Base-by-base conservation (phyloP, 2,113 vertebrate genomes). In the Astur gentilis region DNA sequence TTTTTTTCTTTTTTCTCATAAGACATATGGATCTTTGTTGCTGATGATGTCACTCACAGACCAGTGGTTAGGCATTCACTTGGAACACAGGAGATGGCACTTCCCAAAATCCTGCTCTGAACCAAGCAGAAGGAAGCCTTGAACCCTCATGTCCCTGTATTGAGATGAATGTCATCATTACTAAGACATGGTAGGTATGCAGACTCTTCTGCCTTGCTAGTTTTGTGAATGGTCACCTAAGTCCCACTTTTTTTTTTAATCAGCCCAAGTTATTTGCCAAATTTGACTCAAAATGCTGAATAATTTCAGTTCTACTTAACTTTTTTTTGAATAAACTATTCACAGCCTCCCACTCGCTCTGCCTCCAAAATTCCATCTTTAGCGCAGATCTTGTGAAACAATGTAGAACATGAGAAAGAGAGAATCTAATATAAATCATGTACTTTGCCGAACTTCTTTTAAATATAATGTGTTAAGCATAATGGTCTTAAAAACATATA, bases 311-410 rank as follows among this genome's bases (percentile, higher is more conserved):
- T 89, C 89, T 89, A 96, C 94, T 95, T 89, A 89, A 82, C 42
- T 84, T 64, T 89, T 83, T 96, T 91, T 65, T 93, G 36, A 96
- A 95, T 93, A 85, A 91, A 94, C 81, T 65, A 87, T 91, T 96
- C 95, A 94, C 82, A 94, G 75, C 95, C 87, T 96, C 96, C 96
- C 62, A 96, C 96, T 96, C 34, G 2, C 95, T 88, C 96, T 95
- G 96, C 96, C 96, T 96, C 93, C 96, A 93, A 97, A 94, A 93
- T 91, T 94, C 95, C 95, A 96, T 96, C 92, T 97, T 96, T 96
- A 97, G 95, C 45, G 0, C 82, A 83, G 61, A 94, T 77, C 82
- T 73, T 90, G 95, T 93, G 85, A 72, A 96, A 96, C 95, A 96
- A 96, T 93, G 82, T 72, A 52, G 81, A 79, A 75, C 73, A 93